A percentile compares a stretch with the other conserved stretches of the same genome.
Evolutionary conservation across 1,140 invertebrate genomes (phyloP).

Genomic region (Phymorhynchus buccinoides): DNA sequence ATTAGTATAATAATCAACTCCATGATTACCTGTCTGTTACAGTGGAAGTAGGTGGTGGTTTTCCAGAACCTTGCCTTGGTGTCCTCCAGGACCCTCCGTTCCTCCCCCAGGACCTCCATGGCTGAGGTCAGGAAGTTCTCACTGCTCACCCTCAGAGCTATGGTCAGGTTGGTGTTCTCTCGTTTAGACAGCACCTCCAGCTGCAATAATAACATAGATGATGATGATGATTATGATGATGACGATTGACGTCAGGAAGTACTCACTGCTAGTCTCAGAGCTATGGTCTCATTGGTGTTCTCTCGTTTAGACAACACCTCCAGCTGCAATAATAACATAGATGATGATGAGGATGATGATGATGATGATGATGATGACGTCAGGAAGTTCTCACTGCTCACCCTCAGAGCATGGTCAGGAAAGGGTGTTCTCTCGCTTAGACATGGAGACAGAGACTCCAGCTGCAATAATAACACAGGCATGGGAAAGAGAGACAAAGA

Average conservation of each 20-base stretch:
- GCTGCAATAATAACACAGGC: no score
- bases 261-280: constrained; percentile 47
- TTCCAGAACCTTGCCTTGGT: constrained; percentile 60
- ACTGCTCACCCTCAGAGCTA: constrained; percentile 42
- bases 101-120: constrained; percentile 64
- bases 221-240: no score
- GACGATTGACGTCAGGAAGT: constrained; percentile 58
- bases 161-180: constrained; percentile 45
- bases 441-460: constrained; percentile 47
- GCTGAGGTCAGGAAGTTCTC: constrained; percentile 58
- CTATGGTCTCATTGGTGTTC: constrained; percentile 42
- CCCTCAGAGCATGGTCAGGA: constrained; percentile 43
- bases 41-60: constrained; percentile 59
- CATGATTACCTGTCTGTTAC: constrained; percentile 51
- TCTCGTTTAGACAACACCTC: constrained; percentile 45
- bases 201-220: no score
- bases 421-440: constrained; percentile 42
- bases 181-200: constrained; percentile 44
- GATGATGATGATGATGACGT: constrained; percentile 61
- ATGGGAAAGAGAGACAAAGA: no score
- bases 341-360: no score
- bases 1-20: no score
- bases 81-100: constrained; percentile 60
- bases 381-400: constrained; percentile 50
- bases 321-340: constrained; percentile 47